Evolutionary conservation across 2,888 invertebrate genomes (phyloP).

Genomic region (Pantelozetes paolii): DNA sequence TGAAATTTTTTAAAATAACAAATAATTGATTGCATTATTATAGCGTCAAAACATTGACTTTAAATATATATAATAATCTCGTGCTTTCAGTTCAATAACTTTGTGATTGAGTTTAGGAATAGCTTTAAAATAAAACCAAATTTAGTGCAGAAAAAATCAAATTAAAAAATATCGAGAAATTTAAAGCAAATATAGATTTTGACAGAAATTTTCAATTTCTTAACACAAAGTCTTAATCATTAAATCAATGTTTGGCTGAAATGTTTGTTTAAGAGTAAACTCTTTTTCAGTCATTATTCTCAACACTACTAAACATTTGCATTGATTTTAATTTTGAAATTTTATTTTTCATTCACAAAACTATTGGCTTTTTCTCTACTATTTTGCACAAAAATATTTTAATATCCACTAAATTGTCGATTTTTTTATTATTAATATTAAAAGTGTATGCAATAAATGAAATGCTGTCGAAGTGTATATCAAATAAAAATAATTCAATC

Average conservation of each 20-base stretch:
- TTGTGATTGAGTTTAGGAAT: neutral
- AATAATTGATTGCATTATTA: constrained; percentile 3
- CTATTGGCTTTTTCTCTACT: neutral
- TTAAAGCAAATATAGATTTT: neutral
- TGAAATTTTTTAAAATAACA: neutral
- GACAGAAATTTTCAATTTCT: neutral
- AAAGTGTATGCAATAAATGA: constrained; percentile 17
- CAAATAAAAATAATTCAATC: constrained; percentile 15
- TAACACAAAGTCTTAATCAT: constrained; percentile 11
- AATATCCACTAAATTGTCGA: neutral
- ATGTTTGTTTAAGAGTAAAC: neutral
- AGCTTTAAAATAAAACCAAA: neutral
- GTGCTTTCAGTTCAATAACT: constrained; percentile 1
- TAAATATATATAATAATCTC: neutral
- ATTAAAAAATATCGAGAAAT: neutral
- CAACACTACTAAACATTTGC: constrained; percentile 13
- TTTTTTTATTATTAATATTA: neutral
- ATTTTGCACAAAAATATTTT: neutral
- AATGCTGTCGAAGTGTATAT: constrained; percentile 12
- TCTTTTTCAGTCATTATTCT: neutral
- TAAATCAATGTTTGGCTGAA: constrained; percentile 27
- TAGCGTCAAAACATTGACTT: neutral
- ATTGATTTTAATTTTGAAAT: constrained; percentile 25
- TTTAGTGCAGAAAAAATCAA: neutral
- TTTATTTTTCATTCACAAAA: neutral